These are phyloP conservation scores for Trinorchestia longiramus DNA, from an alignment of 1,140 invertebrate species.

Conservation along the genomic window DNA sequence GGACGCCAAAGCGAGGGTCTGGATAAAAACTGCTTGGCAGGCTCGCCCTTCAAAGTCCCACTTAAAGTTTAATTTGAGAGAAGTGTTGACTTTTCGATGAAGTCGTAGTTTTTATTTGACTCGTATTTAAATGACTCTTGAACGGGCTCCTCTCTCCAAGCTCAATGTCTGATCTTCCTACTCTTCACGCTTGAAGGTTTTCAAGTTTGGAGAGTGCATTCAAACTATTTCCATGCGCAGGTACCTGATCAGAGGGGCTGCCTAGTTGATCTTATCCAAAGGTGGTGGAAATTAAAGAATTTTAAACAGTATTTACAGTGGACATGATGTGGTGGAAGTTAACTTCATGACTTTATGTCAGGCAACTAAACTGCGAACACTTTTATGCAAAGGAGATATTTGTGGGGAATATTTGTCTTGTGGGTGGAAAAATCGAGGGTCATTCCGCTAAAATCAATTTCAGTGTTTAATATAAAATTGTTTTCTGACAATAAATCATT, in stretches of 20 bases:
- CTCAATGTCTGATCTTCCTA: not conserved
- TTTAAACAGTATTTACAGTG: not conserved
- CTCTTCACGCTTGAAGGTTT: not conserved
- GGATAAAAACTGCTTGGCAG: not conserved
- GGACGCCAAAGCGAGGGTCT: not conserved
- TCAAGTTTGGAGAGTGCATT: not conserved
- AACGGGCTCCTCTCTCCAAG: not conserved
- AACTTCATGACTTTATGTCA: too few species aligned
- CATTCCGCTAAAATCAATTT: too few species aligned
- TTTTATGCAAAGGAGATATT: too few species aligned
- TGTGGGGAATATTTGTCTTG: too few species aligned
- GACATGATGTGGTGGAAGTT: too few species aligned
- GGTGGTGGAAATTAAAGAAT: not conserved
- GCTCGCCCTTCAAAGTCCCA: constrained; percentile 43
- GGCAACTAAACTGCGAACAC: too few species aligned
- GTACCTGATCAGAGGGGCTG: not conserved
- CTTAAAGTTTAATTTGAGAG: constrained; percentile 47
- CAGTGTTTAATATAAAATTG: too few species aligned
- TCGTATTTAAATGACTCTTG: constrained; percentile 25
- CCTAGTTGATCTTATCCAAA: not conserved
- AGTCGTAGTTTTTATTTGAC: constrained; percentile 5
- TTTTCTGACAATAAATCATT: too few species aligned
- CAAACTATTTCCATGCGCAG: not conserved
- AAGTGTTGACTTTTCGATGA: constrained; percentile 54
- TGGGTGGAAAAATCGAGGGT: too few species aligned